A percentile compares a stretch with the other conserved stretches of the same genome.
These are phyloP conservation scores for Hipposideros armiger DNA, from an alignment of 2,113 vertebrate genomes.

Conservation along the genomic window DNA sequence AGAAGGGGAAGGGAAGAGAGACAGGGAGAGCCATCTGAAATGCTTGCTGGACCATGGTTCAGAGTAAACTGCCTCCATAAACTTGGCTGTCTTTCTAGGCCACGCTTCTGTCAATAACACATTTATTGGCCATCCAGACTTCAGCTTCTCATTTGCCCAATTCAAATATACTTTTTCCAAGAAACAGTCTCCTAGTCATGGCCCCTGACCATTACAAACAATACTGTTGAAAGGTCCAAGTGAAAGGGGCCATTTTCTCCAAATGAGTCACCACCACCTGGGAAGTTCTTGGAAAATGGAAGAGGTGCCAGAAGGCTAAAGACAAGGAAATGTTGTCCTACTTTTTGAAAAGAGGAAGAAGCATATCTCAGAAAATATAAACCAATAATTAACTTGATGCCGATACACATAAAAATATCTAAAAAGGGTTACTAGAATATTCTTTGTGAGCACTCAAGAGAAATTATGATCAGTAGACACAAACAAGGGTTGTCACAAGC, in stretches of 20 bases:
- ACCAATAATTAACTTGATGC: slow-evolving; percentile 60
- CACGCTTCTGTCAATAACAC: slow-evolving; percentile 82
- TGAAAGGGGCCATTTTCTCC: slow-evolving; percentile 80
- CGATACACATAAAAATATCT: slow-evolving; percentile 40
- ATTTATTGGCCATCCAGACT: slow-evolving; percentile 79
- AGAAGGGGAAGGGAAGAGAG: slow-evolving; percentile 68
- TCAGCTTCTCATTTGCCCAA: slow-evolving; percentile 81
- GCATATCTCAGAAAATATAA: slow-evolving; percentile 72
- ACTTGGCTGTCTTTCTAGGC: slow-evolving; percentile 77
- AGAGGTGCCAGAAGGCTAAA: slow-evolving; percentile 72
- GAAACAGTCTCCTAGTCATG: slow-evolving; percentile 81
- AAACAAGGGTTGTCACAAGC: slow-evolving; percentile 13
- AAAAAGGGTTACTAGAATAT: slow-evolving; percentile 20
- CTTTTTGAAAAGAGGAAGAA: slow-evolving; percentile 64
- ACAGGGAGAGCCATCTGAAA: slow-evolving; percentile 69
- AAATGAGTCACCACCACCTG: slow-evolving; percentile 83
- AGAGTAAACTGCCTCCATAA: slow-evolving; percentile 75
- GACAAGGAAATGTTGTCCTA: slow-evolving; percentile 76
- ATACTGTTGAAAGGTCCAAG: slow-evolving; percentile 81
- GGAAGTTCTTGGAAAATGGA: slow-evolving; percentile 84
- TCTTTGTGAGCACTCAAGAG: slow-evolving; percentile 46
- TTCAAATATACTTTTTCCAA: slow-evolving; percentile 83
- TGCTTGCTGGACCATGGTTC: slow-evolving; percentile 70
- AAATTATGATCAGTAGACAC: slow-evolving; percentile 48
- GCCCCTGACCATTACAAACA: slow-evolving; percentile 84